Base-by-base conservation (phyloP, 2,888 invertebrate genomes). In the Drosophila nr. perissopoda region DNA sequence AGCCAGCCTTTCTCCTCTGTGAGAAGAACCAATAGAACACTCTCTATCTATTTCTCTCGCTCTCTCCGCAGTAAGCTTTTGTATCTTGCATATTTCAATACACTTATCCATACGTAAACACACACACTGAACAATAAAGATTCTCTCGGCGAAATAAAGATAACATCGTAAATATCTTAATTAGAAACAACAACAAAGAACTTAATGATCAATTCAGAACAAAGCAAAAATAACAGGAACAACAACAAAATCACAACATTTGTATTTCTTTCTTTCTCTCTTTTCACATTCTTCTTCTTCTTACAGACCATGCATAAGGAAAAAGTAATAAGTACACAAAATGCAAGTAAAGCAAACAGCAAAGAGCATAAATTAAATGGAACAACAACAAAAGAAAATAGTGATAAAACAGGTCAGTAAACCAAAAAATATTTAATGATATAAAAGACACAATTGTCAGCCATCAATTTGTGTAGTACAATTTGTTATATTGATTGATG, bases 391-490 rank as follows among this genome's bases (percentile, higher is more conserved):
- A 91, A 83, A 82, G 89, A 90, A 89, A 83, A 66, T 70, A 87
- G 80, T 86, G 91, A 90, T 83, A 91, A 91, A 91, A 82, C 87
- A 85, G 89, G 91, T 91, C 76, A 91, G 83, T 82, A 76, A 71
- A 64, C 66, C 66, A 64, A 34, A 52, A 40, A 36, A 16, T 51
- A 57, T 68, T 58, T 45, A 68, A 36, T 42, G 38, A 58, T 54
- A 54, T 69, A 49, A 36, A 54, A 31, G 53, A 57, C 53, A 64
- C 45, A 25, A 45, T 4, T 25, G 27, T 51, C 51, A 31, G n/a
- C 48, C 40, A 42, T 38, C 25, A 38, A 59, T 45, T 16, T 25
- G 16, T 8, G 16, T 8, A 40, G 38, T 60, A 45, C 56, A 58
- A 36, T 56, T 45, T 59, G 29, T 58, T 16, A 31, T 67, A 54